Percentiles rank a stretch among this genome's conserved stretches.
Conservation (phyloP, 1,140 invertebrate genomes). For the Aphaenogaster ashmeadi region DNA sequence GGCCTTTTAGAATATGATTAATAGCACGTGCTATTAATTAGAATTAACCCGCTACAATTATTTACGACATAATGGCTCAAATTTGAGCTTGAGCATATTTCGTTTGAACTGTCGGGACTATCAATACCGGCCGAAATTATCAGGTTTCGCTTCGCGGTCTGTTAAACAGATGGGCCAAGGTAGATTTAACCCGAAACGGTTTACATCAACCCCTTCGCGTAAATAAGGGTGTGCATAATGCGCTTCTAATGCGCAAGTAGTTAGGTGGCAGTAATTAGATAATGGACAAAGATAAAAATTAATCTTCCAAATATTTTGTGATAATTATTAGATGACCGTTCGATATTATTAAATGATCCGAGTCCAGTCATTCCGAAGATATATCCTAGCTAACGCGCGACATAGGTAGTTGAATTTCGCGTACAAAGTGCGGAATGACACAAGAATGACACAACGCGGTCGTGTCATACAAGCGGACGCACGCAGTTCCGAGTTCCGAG, state of each 20-base stretch:
- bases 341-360: background rate
- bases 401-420: background rate
- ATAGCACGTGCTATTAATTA: background rate
- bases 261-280: background rate
- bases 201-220: background rate
- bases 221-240: background rate
- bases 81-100: background rate
- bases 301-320: background rate
- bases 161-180: conserved; percentile 23
- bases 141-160: background rate
- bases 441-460: background rate
- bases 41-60: background rate
- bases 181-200: conserved; percentile 10
- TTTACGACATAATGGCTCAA: background rate
- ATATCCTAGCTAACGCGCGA: background rate
- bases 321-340: background rate
- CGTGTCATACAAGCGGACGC: background rate
- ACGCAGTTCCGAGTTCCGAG: background rate
- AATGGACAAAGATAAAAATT: background rate
- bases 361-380: background rate
- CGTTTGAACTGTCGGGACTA: background rate
- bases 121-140: conserved; percentile 11
- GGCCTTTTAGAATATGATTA: too few species aligned
- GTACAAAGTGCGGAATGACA: background rate
- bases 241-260: background rate